Base-by-base conservation (phyloP, 1,140 invertebrate species). In the Acyrthosiphon pisum region DNA sequence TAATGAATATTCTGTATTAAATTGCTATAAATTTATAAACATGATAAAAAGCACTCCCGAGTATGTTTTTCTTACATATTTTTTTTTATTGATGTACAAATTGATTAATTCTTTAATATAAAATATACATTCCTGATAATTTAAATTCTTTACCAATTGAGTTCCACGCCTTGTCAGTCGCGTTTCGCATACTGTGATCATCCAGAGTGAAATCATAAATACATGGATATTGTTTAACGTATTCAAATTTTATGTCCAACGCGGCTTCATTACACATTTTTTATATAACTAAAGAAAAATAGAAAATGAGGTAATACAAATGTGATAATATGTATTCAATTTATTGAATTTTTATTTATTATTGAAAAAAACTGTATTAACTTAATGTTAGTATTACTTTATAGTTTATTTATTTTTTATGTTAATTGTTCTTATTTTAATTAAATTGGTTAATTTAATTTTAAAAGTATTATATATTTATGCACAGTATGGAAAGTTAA, bases 191-290 rank as follows among this genome's bases (percentile, higher is more conserved):
- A 48, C 56, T 76, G 30, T 91, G 60, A 91, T 91, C 60, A 46
- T 44, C 41, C 44, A 44, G 37, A 46, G 90, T 76, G 26, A 46
- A 76, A 48, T 91, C 90, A 91, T 76, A 91, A 68, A 91, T 44
- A 35, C 90, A 91, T 76, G 60, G 60, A 91, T 76, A 76, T 20
- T 68, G 37, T 76, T 91, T 60, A 35, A 91, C 30, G 41, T 46
- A 76, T 46, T 68, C 56, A 91, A 76, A 91, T 76, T 91, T 91
- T 91, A 91, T 91, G 41, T 91, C 76, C 23, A 91, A 91, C 37
- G 37, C 90, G 26, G 56, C 48, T 60, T 76, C 90, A 76, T 91
- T 41, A 68, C 30, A 46, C 56, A 91, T 91, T 68, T 91, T 91
- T 76, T 26, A 91, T 76, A 81, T 81, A 46, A 35, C 50, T 22